Evolutionary conservation across 2,113 vertebrate genomes (phyloP), one percentile per base, ranked within the genome.

Genomic region (Aldabrachelys gigantea): DNA sequence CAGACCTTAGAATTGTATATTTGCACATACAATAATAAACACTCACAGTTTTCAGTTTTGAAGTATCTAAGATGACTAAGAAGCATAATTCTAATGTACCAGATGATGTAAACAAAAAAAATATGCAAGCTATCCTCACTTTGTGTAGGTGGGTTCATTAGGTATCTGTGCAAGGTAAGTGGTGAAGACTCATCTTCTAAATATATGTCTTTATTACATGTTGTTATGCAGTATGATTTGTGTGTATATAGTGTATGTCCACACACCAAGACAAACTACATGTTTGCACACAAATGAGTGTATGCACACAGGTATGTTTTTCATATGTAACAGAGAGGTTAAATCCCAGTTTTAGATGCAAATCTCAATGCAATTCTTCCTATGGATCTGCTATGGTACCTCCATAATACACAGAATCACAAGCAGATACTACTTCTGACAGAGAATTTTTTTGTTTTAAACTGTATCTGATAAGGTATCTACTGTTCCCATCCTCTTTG

Each of bases 191-290:
- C 22, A 75, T 75, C 62, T 35, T 65, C 72, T 75, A 72, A 21
- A 75, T 44, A 44, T 25, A 44, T 13, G 9, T 76, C 41, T 13
- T 44, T 76, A 25, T 44, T 69, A 8, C 35, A n/a, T 69, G 14
- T 69, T 69, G 62, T 65, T 35, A 35, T 65, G 62, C 62, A 65
- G 12, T 65, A 65, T 65, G 31, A 65, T 65, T 65, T 65, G 62
- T 65, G 31, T 65, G 44, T 79, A 85, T 56, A 87, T n/a, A 14
- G n/a, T 38, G 89, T 84, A 89, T 94, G n/a, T 5, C 44, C 38
- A 62, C 7, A 16, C 2, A 29, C 1, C 1, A 10, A 56, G 53
- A 11, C 80, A 86, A 80, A 47, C 0, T 59, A 50, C 62, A 9
- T 9, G 29, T 56, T 31, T 4, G 17, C 5, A 29, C 4, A 4